phyloP scores from a whole-genome alignment of 2,113 vertebrate species.

The Corydoras sp. region DNA sequence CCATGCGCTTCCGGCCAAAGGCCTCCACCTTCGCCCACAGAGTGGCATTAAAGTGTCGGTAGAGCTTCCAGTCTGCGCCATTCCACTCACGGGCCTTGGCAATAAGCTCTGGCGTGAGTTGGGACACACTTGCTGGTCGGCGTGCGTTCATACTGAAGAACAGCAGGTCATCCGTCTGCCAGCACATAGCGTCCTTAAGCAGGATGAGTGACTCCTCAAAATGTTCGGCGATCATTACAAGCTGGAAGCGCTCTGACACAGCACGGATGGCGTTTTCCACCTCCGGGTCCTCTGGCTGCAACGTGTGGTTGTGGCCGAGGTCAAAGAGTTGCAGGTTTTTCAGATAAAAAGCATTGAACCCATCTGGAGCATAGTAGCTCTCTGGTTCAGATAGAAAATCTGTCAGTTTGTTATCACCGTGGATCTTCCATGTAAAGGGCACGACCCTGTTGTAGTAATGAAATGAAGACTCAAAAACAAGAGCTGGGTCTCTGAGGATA shows the following conservation, averaged over 20 bases:
- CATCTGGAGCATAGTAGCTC: conserved; percentile 70
- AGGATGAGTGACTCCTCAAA: conserved; percentile 93
- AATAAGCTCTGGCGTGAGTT: conserved; percentile 69
- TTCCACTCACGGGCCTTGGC: conserved; percentile 81
- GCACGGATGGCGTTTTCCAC: conserved; percentile 67
- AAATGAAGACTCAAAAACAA: conserved; percentile 90
- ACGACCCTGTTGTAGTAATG: conserved; percentile 78
- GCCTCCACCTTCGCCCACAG: conserved; percentile 82
- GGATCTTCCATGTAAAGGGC: conserved; percentile 83
- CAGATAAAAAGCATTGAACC: conserved; percentile 88
- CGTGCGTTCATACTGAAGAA: conserved; percentile 88
- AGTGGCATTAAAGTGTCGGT: conserved; percentile 82
- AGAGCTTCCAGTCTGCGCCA: conserved; percentile 78
- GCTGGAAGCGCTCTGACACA: conserved; percentile 73
- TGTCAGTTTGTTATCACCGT: conserved; percentile 68
- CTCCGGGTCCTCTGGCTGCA: conserved; percentile 66
- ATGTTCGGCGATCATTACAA: conserved; percentile 85
- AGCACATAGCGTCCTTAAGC: conserved; percentile 84
- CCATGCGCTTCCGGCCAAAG: conserved; percentile 79
- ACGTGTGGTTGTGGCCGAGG: conserved; percentile 80
- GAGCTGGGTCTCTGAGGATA: conserved; percentile 82
- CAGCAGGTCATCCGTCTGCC: conserved; percentile 83
- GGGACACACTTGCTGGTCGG: conserved; percentile 66
- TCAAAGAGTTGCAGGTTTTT: conserved; percentile 90
- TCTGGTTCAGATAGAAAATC: conserved; percentile 75